phyloP scores from a whole-genome alignment of 2,888 invertebrate species.

The Scaeva pyrastri region DNA sequence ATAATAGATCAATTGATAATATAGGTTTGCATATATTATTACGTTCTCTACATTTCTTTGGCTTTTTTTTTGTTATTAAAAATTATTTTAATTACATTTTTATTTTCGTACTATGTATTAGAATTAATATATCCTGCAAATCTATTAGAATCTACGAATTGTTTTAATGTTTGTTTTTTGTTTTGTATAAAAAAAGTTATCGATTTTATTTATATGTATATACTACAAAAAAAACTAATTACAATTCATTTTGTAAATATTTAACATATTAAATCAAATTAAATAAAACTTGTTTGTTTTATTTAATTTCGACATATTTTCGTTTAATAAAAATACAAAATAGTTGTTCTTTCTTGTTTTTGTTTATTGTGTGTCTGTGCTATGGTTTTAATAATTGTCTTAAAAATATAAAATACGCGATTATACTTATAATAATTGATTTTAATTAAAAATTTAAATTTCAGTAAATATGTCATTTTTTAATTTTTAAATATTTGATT shows the following conservation, averaged over 20 bases:
- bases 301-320: constrained; percentile 1
- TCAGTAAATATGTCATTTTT: constrained; percentile 27
- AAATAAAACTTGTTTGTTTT: constrained; percentile 20
- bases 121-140: constrained; percentile 30
- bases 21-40: constrained; percentile 10
- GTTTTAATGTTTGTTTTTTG: constrained; percentile 21
- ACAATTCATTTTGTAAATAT: constrained; percentile 59
- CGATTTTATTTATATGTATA: constrained; percentile 40
- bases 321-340: constrained; percentile 71
- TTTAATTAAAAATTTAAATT: constrained; percentile 29
- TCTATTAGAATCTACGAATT: constrained; percentile 50
- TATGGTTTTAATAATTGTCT: constrained; percentile 59
- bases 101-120: constrained; percentile 16
- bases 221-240: constrained; percentile 50
- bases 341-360: constrained; percentile 49
- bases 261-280: too few relatives aligned
- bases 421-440: constrained; percentile 34
- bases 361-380: constrained; percentile 59
- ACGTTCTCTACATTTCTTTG: constrained; percentile 44
- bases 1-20: not conserved
- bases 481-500: constrained; percentile 6
- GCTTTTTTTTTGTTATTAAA: constrained; percentile 59
- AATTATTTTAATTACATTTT: constrained; percentile 9
- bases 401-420: constrained; percentile 55
- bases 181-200: constrained; percentile 62